A percentile compares a stretch with the other conserved stretches of the same genome.
phyloP scores from a whole-genome alignment of 2,888 invertebrate species.

The Sesia bembeciformis region DNA sequence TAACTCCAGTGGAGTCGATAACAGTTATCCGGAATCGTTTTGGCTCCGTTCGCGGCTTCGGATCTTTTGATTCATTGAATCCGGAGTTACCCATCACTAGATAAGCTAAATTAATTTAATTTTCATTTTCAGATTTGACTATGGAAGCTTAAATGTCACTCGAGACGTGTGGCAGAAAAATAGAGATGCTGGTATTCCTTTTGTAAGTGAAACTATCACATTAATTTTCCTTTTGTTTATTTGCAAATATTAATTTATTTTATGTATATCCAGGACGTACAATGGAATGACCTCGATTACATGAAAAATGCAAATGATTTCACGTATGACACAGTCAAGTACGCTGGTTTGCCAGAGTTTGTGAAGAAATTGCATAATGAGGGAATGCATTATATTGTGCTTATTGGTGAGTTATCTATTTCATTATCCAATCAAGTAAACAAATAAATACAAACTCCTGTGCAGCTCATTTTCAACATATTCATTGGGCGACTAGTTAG shows the following conservation, averaged over 20 bases:
- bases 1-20: too few relatives aligned
- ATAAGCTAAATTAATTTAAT: too few relatives aligned
- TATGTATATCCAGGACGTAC: conserved; percentile 75
- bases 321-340: conserved; percentile 79
- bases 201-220: conserved; percentile 65
- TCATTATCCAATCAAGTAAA: too few relatives aligned
- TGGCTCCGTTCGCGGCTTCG: too few relatives aligned
- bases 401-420: conserved; percentile 62
- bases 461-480: too few relatives aligned
- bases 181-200: conserved; percentile 83
- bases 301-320: conserved; percentile 87
- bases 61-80: too few relatives aligned
- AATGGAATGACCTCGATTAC: conserved; percentile 91
- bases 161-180: conserved; percentile 79
- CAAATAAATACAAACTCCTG: too few relatives aligned
- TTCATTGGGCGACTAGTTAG: too few relatives aligned
- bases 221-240: neutral
- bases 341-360: conserved; percentile 78
- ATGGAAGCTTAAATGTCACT: conserved; percentile 78
- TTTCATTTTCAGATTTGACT: conserved; percentile 70
- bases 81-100: too few relatives aligned
- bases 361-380: conserved; percentile 78
- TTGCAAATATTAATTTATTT: neutral
- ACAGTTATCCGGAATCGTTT: too few relatives aligned
- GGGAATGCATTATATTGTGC: conserved; percentile 84